phyloP scores from a whole-genome alignment of 2,888 invertebrate genomes.

The Eristalis intricaria region DNA sequence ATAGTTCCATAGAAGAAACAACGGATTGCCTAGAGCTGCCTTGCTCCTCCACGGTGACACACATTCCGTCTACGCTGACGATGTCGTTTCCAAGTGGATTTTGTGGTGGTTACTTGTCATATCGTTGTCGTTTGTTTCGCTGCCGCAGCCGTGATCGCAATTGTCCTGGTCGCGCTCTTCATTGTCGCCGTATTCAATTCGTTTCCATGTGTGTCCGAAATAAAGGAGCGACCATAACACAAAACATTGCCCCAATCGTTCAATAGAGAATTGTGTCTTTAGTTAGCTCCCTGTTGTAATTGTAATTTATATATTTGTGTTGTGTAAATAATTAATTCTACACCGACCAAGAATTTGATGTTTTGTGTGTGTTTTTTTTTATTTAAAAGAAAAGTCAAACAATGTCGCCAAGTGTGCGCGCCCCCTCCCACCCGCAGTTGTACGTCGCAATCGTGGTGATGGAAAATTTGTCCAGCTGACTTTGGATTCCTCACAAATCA shows the following conservation, averaged over 20 bases:
- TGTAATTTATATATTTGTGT: background rate
- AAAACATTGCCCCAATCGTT: background rate
- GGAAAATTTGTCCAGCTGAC: constrained; percentile 18
- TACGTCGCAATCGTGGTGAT: background rate
- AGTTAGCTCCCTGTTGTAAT: background rate
- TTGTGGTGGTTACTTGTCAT: constrained; percentile 57
- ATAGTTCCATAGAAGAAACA: constrained; percentile 59
- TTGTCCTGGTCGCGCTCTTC: constrained; percentile 26
- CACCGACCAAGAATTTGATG: background rate
- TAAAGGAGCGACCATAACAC: constrained; percentile 41
- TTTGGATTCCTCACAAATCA: background rate
- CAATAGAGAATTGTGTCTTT: background rate
- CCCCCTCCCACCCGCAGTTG: background rate
- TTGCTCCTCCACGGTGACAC: constrained; percentile 35
- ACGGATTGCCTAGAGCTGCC: constrained; percentile 35
- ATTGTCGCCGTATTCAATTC: constrained; percentile 40
- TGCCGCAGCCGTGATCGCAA: constrained; percentile 2
- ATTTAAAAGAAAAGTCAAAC: background rate
- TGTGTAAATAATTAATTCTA: constrained; percentile 2
- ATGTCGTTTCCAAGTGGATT: constrained; percentile 65
- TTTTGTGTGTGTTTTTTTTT: background rate
- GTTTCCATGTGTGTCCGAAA: constrained; percentile 57
- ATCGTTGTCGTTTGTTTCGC: constrained; percentile 32
- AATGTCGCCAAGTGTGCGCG: constrained; percentile 12
- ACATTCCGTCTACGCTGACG: constrained; percentile 57